Evolutionary conservation across 2,888 invertebrate genomes (phyloP), one percentile per base, ranked within the genome.

Genomic region (Mythimna loreyi): DNA sequence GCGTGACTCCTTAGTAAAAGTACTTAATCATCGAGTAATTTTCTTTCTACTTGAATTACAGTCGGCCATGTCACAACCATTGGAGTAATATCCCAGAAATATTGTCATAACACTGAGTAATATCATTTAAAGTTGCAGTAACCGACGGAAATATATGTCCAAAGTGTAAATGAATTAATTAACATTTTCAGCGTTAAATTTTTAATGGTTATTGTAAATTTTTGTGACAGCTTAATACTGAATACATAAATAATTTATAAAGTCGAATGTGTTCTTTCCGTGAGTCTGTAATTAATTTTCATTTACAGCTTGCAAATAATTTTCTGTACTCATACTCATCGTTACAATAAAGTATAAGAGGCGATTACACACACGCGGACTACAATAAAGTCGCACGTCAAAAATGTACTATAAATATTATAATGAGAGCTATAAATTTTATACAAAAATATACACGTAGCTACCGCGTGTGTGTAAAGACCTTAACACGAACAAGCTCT

Each of bases 21-120:
- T 83, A 81, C 78, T 70, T 80, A 83, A 75, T 77, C 67, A 75
- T 81, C 67, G 75, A 84, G 81, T 80, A 63, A 84, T 78, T 79
- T 81, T 61, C 60, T 67, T 71, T 75, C 72, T 79, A 78, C 62
- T 71, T 78, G 58, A 68, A 78, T 75, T 80, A 81, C 70, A 85
- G 84, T 80, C 87, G 91, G 85, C 82, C 84, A 86, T 88, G 86
- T 92, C 92, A 93, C 93, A 94, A 93, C 92, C 93, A 87, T 79
- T 76, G 71, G 69, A 72, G 79, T 75, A 66, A 75, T 85, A 72
- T 86, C 86, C 83, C 78, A 83, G 80, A 87, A 84, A 83, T 71
- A 89, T 84, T 85, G 82, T 88, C 88, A 89, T 85, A 89, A 89
- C 86, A 85, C 80, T 83, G 68, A 72, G 61, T 64, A 72, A 80